A percentile compares a stretch with the other conserved stretches of the same genome.
Evolutionary conservation across 2,113 vertebrate species (phyloP).

Genomic region (Oenanthe oenanthe): DNA sequence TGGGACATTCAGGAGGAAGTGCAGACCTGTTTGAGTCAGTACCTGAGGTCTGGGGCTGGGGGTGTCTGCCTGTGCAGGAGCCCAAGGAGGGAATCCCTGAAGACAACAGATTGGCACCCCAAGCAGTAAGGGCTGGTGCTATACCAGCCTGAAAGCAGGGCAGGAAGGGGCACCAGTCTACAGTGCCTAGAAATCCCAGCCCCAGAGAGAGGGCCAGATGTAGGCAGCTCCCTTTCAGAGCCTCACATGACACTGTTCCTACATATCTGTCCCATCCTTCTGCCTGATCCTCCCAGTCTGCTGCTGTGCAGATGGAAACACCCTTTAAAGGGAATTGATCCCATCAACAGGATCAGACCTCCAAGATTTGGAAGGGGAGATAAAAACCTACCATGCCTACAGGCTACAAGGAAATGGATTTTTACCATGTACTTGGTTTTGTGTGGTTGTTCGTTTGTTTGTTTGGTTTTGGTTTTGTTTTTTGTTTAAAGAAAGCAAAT

Average conservation of each 20-base stretch:
- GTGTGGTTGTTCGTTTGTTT: neutral
- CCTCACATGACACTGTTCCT: neutral
- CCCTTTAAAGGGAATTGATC: neutral
- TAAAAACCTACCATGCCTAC: neutral
- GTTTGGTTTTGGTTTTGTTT: neutral
- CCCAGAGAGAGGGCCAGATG: neutral
- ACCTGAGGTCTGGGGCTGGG: neutral
- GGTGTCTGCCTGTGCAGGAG: neutral
- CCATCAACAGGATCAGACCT: neutral
- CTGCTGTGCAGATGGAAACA: neutral
- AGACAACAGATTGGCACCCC: neutral
- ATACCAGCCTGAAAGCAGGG: neutral
- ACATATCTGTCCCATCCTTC: neutral
- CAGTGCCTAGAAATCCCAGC: neutral
- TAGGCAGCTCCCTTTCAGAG: neutral
- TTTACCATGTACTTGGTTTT: neutral
- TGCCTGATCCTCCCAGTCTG: neutral
- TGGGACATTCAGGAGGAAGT: neutral
- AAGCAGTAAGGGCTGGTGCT: neutral
- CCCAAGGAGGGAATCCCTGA: neutral
- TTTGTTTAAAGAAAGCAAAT: neutral
- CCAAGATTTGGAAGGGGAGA: neutral
- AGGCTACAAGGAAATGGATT: neutral
- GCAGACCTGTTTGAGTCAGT: neutral
- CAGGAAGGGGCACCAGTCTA: neutral